phyloP scores from a whole-genome alignment of 2,888 invertebrate species.

The Seira ritae region DNA sequence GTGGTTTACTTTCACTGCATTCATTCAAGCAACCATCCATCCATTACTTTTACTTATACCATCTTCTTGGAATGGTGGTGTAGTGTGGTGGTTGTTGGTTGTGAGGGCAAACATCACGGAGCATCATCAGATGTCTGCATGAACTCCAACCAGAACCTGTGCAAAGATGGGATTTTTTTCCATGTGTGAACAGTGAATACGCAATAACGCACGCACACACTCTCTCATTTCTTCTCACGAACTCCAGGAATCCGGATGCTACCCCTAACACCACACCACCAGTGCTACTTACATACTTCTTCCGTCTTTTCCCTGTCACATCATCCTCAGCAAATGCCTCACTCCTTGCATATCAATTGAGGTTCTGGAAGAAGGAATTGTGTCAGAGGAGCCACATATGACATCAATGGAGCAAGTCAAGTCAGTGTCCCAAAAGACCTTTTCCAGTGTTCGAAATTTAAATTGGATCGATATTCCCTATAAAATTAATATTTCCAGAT shows the following conservation, averaged over 20 bases:
- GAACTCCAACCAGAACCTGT: not conserved
- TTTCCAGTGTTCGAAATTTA: too few species aligned
- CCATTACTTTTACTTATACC: not conserved
- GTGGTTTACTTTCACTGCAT: conserved; percentile 12
- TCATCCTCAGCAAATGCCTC: not conserved
- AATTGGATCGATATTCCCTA: too few species aligned
- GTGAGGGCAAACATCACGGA: conserved; percentile 20
- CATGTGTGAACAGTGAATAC: conserved; percentile 3
- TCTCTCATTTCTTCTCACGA: conserved; percentile 25
- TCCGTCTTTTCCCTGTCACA: too few species aligned
- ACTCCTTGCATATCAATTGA: conserved; percentile 26
- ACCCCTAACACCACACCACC: not conserved
- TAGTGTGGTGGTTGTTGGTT: not conserved
- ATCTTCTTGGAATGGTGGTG: not conserved
- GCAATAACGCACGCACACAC: conserved; percentile 35
- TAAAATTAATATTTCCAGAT: too few species aligned
- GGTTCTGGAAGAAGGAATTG: not conserved
- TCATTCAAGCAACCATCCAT: not conserved
- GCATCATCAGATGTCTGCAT: conserved; percentile 5
- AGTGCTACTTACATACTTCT: too few species aligned
- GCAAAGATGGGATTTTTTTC: not conserved
- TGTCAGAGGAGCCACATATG: not conserved
- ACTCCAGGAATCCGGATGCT: conserved; percentile 27
- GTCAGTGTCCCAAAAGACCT: too few species aligned
- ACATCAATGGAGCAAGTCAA: not conserved